A percentile compares a stretch with the other conserved stretches of the same genome.
phyloP scores from a whole-genome alignment of 1,140 invertebrate genomes.

The Drosophila insularis region DNA sequence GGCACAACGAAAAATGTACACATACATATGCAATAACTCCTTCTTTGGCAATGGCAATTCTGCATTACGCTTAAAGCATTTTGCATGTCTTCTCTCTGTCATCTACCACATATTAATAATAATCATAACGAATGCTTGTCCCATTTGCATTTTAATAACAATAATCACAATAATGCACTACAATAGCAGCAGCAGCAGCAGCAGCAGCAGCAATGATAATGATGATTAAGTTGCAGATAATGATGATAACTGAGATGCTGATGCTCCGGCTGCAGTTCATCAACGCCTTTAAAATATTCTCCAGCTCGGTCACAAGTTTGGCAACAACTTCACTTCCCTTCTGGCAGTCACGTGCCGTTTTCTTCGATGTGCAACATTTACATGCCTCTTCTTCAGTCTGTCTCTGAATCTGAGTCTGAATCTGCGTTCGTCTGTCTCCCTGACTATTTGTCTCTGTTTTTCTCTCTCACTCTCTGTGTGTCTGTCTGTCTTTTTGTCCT shows the following conservation, averaged over 20 bases:
- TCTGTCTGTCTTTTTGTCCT: constrained; percentile 20
- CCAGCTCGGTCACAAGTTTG: background rate
- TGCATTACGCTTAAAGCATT: constrained; percentile 61
- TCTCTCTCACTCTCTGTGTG: background rate
- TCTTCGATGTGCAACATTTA: constrained; percentile 39
- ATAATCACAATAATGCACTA: constrained; percentile 71
- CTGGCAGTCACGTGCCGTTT: constrained; percentile 38
- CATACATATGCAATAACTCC: constrained; percentile 15
- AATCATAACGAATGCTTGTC: constrained; percentile 40
- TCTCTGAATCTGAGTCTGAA: background rate
- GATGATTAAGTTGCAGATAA: constrained; percentile 38
- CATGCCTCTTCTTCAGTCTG: constrained; percentile 14
- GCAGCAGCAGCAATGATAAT: constrained; percentile 16
- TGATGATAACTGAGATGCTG: background rate
- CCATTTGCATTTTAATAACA: constrained; percentile 81
- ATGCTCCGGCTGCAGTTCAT: constrained; percentile 35
- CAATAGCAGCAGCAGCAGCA: constrained; percentile 20
- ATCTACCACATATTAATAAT: constrained; percentile 54
- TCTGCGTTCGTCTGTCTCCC: background rate
- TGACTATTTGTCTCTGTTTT: background rate
- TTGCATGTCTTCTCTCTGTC: constrained; percentile 55
- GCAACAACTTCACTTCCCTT: constrained; percentile 11
- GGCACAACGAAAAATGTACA: constrained; percentile 43
- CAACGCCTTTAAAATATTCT: constrained; percentile 31
- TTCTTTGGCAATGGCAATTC: constrained; percentile 33